These are phyloP conservation scores for Phataginus tetradactyla DNA, from an alignment of 2,797 vertebrate species.

Conservation along the genomic window DNA sequence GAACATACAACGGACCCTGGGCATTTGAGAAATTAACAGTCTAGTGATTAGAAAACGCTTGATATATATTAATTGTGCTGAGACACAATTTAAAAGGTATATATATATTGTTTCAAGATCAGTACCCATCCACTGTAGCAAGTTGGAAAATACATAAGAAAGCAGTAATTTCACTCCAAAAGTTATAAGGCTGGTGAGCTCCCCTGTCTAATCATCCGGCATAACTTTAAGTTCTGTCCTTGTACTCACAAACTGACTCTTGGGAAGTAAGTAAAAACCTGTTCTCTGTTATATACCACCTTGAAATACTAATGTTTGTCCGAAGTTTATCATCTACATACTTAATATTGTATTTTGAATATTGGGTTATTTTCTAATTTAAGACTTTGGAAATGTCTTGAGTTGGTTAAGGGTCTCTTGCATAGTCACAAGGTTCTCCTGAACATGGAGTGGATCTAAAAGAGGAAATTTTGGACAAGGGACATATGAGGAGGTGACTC, in stretches of 20 bases:
- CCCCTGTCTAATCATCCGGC: background rate
- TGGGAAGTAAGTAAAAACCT: background rate
- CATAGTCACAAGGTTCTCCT: background rate
- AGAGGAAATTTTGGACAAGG: background rate
- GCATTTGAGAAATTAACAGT: conserved; percentile 10
- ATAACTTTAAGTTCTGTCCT: background rate
- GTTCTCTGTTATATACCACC: background rate
- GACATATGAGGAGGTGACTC: background rate
- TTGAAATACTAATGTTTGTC: background rate
- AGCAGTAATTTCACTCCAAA: background rate
- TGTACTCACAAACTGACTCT: background rate
- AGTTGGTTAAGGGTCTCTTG: background rate
- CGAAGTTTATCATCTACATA: background rate
- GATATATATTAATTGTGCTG: background rate
- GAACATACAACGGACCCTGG: background rate
- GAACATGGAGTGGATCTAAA: background rate
- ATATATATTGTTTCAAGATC: conserved; percentile 1
- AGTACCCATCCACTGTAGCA: background rate
- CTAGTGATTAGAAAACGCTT: background rate
- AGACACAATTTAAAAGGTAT: conserved; percentile 12
- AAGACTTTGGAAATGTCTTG: conserved; percentile 19
- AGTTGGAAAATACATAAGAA: conserved; percentile 23
- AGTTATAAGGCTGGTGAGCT: background rate
- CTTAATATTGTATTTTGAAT: background rate
- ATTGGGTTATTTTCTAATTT: background rate